phyloP scores from a whole-genome alignment of 2,797 vertebrate genomes.

The Pseudochromis fuscus region DNA sequence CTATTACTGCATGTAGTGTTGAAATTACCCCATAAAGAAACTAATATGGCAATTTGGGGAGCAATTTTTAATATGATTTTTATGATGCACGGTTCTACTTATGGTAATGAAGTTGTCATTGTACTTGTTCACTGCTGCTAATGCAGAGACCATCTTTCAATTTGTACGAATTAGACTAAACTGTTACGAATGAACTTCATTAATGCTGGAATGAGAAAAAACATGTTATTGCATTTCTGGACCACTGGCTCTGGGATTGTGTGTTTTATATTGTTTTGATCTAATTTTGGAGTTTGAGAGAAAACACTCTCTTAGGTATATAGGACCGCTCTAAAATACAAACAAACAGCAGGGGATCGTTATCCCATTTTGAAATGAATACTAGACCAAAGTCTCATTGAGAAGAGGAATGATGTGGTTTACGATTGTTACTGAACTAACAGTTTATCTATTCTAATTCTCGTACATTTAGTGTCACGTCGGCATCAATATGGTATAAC shows the following conservation, averaged over 20 bases:
- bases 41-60: slow-evolving; percentile 98
- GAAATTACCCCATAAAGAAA: slow-evolving; percentile 99
- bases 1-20: slow-evolving; percentile 97
- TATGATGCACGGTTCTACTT: slow-evolving; percentile 97
- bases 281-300: slow-evolving; percentile 83
- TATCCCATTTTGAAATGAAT: slow-evolving; percentile 76
- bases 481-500: slow-evolving; percentile 66
- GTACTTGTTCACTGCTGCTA: slow-evolving; percentile 96
- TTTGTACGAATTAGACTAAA: slow-evolving; percentile 90
- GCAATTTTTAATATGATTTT: slow-evolving; percentile 99
- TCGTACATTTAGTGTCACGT: slow-evolving; percentile 65
- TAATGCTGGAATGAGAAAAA: slow-evolving; percentile 84
- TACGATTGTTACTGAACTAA: slow-evolving; percentile 59
- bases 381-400: slow-evolving; percentile 74
- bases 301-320: slow-evolving; percentile 81
- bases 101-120: slow-evolving; percentile 99
- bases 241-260: slow-evolving; percentile 80
- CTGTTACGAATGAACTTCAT: slow-evolving; percentile 89
- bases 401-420: slow-evolving; percentile 70
- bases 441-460: slow-evolving; percentile 65
- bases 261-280: slow-evolving; percentile 86
- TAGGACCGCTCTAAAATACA: slow-evolving; percentile 79
- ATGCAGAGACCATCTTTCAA: slow-evolving; percentile 92
- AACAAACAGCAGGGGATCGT: slow-evolving; percentile 84
- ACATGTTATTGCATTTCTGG: slow-evolving; percentile 84